Conservation (phyloP, 2,797 vertebrate species). For the Paratrypauchen microcephalus region DNA sequence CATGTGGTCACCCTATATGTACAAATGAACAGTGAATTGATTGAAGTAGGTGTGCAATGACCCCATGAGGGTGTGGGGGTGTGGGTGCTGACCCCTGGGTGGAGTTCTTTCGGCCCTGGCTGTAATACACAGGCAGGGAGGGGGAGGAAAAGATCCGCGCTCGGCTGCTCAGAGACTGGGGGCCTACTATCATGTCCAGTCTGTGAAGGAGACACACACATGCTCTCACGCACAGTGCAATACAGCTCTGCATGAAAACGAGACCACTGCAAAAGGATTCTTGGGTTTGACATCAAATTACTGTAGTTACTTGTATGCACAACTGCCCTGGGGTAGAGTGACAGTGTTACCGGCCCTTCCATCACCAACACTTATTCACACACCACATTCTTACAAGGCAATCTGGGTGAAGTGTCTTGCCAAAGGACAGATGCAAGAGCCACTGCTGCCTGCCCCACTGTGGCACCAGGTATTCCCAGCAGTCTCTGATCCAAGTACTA, state of each 20-base stretch:
- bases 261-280: neutral
- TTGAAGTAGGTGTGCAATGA: conserved; percentile 24
- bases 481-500: too few relatives aligned
- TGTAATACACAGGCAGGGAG: conserved; percentile 75
- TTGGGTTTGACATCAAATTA: too few relatives aligned
- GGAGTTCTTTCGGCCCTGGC: conserved; percentile 75
- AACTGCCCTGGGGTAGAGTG: too few relatives aligned
- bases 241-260: neutral
- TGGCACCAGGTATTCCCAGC: too few relatives aligned
- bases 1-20: neutral
- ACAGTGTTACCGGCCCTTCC: too few relatives aligned
- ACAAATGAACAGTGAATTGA: conserved; percentile 19
- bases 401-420: too few relatives aligned
- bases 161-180: conserved; percentile 69
- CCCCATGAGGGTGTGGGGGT: conserved; percentile 10
- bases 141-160: conserved; percentile 78
- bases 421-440: too few relatives aligned
- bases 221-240: conserved; percentile 16
- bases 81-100: conserved; percentile 71
- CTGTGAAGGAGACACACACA: conserved; percentile 55
- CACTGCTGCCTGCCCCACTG: too few relatives aligned
- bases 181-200: conserved; percentile 78
- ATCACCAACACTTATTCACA: too few relatives aligned
- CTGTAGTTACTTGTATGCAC: too few relatives aligned
- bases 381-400: too few relatives aligned